Evolutionary conservation across 2,888 invertebrate species (phyloP).

Genomic region (Chironomus tentans): DNA sequence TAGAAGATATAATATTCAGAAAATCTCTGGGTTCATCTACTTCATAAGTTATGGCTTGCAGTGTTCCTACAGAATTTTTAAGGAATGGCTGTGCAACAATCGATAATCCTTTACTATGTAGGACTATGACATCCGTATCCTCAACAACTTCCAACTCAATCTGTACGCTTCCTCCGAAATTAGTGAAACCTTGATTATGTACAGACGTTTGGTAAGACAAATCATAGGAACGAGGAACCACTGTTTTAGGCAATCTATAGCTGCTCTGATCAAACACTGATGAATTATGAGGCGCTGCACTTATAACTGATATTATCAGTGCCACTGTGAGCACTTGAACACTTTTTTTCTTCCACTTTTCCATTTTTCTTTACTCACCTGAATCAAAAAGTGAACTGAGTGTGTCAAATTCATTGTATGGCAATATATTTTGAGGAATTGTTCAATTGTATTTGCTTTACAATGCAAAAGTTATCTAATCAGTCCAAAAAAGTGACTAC

Average conservation of each 20-base stretch:
- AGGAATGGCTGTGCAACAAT: no score
- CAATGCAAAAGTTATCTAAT: no score
- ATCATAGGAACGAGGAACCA: neutral
- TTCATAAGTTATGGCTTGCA: no score
- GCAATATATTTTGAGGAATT: no score
- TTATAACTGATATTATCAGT: neutral
- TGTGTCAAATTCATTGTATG: no score
- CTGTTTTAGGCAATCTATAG: neutral
- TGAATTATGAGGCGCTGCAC: neutral
- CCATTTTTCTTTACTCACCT: neutral
- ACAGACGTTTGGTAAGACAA: neutral
- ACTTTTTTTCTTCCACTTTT: neutral
- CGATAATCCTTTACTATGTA: neutral
- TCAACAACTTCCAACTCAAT: neutral
- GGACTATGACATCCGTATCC: neutral
- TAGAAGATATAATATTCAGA: no score
- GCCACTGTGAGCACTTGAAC: neutral
- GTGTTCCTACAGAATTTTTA: no score
- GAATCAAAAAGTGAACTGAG: neutral
- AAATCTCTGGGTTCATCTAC: no score
- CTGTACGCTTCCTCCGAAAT: neutral
- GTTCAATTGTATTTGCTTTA: no score
- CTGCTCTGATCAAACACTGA: neutral
- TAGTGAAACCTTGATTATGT: neutral
- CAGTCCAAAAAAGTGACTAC: no score